A percentile compares a stretch with the other conserved stretches of the same genome.
phyloP scores from a whole-genome alignment of 2,113 vertebrate species.

The Suricata suricatta region DNA sequence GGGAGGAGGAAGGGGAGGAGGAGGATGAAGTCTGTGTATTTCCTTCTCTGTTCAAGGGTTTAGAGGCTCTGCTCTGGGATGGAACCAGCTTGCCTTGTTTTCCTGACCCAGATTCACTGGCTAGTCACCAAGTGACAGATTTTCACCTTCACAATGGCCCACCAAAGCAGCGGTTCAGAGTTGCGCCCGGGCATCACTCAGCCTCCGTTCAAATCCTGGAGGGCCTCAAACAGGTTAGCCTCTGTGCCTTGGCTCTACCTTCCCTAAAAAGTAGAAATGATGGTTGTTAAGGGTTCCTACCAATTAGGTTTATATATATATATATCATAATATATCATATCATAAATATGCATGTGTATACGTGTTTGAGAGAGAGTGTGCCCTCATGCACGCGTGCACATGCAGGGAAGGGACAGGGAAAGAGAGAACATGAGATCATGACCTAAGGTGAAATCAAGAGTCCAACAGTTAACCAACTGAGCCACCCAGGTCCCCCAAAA shows the following conservation, averaged over 20 bases:
- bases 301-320: neutral
- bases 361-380: no score
- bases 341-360: no score
- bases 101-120: neutral
- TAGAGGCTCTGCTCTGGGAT: neutral
- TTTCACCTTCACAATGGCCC: neutral
- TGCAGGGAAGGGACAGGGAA: no score
- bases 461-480: no score
- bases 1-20: accelerated
- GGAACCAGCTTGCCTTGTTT: neutral
- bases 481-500: neutral
- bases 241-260: neutral
- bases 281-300: neutral
- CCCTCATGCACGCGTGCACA: no score
- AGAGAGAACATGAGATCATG: no score
- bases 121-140: neutral
- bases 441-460: no score
- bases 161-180: neutral
- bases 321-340: no score
- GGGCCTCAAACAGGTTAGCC: neutral
- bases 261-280: neutral
- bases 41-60: neutral
- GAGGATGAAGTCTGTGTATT: neutral
- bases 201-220: neutral
- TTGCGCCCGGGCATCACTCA: neutral